These are phyloP conservation scores for Eptatretus atami DNA, from an alignment of 2,797 vertebrate genomes.

Conservation along the genomic window DNA sequence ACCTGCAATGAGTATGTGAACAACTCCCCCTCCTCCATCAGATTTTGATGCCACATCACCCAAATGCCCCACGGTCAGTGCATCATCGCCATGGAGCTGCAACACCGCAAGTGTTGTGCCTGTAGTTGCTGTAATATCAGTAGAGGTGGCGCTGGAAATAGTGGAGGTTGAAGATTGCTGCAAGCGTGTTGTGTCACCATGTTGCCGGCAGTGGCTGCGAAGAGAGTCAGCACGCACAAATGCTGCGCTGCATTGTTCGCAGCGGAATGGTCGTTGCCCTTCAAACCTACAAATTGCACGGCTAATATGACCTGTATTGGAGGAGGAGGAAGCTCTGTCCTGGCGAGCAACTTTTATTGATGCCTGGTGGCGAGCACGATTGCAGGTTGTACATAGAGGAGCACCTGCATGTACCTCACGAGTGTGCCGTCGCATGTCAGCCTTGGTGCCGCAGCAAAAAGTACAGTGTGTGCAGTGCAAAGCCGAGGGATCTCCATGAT, in stretches of 20 bases:
- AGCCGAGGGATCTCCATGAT: slow-evolving; percentile 17
- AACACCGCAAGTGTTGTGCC: slow-evolving; percentile 15
- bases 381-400: not conserved
- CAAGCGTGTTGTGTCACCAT: slow-evolving; percentile 18
- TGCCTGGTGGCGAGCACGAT: not conserved
- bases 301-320: not conserved
- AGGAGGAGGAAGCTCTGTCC: not conserved
- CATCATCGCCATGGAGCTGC: slow-evolving; percentile 12
- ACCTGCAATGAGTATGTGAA: no score
- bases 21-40: not conserved
- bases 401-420: slow-evolving; percentile 16
- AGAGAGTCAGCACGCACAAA: slow-evolving; percentile 82
- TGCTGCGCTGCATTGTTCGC: slow-evolving; percentile 40
- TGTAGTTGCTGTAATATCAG: no score
- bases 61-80: not conserved
- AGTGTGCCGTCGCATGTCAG: slow-evolving; percentile 55
- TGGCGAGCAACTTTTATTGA: not conserved
- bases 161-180: slow-evolving; percentile 9
- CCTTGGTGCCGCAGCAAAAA: slow-evolving; percentile 66
- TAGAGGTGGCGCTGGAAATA: no score
- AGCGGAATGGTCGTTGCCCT: slow-evolving; percentile 29
- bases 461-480: slow-evolving; percentile 48
- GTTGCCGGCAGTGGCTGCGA: slow-evolving; percentile 67
- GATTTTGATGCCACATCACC: not conserved
- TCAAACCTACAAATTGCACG: not conserved